Evolutionary conservation across 2,797 vertebrate genomes (phyloP).

Genomic region (Acomys russatus): DNA sequence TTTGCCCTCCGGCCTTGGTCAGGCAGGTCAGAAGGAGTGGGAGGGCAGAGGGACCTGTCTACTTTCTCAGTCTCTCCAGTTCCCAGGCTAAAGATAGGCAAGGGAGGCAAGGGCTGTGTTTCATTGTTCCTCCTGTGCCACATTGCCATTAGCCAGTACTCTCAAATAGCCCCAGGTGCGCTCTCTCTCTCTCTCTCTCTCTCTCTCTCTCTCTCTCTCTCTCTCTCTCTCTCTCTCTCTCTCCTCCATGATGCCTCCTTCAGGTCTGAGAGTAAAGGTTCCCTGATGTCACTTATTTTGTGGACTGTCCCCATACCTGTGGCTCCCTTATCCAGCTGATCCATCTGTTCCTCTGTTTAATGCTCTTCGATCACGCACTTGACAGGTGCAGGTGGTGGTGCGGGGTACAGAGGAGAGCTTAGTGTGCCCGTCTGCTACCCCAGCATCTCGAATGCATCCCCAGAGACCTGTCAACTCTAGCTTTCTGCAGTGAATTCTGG

Average conservation of each 20-base stretch:
- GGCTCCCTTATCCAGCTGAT: neutral
- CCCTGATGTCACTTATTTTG: neutral
- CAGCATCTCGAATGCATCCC: neutral
- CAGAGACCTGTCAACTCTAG: neutral
- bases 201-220: no score
- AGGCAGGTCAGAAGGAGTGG: neutral
- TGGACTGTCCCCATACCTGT: neutral
- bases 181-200: neutral
- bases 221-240: no score
- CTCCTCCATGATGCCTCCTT: accelerated
- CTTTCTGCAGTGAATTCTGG: neutral
- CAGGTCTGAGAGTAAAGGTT: neutral
- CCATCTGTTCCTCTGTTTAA: neutral
- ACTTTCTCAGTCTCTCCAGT: neutral
- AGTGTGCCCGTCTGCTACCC: neutral
- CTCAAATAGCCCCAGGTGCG: neutral
- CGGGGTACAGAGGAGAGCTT: neutral
- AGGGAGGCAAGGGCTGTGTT: neutral
- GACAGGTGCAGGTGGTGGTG: neutral
- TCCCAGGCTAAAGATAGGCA: neutral
- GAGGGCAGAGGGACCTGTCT: neutral
- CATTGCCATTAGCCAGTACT: neutral
- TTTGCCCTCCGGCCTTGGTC: neutral
- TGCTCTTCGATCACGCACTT: neutral
- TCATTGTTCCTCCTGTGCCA: neutral